A percentile compares a stretch with the other conserved stretches of the same genome.
Conservation (phyloP, 2,888 invertebrate genomes). For the Amphipyra berbera region DNA sequence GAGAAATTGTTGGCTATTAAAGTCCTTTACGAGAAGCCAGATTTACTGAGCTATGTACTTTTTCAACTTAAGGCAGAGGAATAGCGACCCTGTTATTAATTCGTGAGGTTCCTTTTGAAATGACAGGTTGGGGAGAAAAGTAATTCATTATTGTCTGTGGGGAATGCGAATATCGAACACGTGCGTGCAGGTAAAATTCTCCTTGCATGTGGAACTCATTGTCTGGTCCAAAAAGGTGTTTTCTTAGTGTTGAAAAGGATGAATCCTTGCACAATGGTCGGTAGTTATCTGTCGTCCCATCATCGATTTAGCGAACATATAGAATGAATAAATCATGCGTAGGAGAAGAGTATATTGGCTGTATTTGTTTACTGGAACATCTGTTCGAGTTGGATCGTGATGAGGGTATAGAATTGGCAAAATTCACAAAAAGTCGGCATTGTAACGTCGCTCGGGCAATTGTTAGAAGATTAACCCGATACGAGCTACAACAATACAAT, state of each 20-base stretch:
- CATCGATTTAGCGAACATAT: slow-evolving; percentile 78
- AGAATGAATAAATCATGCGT: slow-evolving; percentile 85
- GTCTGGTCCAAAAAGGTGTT: slow-evolving; percentile 80
- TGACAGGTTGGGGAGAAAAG: slow-evolving; percentile 62
- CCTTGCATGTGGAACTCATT: slow-evolving; percentile 84
- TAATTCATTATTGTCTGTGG: slow-evolving; percentile 71
- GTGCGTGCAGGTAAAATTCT: slow-evolving; percentile 86
- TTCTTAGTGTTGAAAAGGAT: slow-evolving; percentile 78
- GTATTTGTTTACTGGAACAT: slow-evolving; percentile 86
- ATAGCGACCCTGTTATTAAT: slow-evolving; percentile 67
- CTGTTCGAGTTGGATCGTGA: slow-evolving; percentile 74
- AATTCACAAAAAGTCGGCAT: slow-evolving; percentile 76
- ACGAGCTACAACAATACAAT: slow-evolving; percentile 77
- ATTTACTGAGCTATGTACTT: slow-evolving; percentile 66
- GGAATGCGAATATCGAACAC: slow-evolving; percentile 85
- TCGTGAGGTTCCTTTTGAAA: slow-evolving; percentile 68
- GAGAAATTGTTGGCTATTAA: slow-evolving; percentile 74
- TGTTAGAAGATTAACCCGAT: slow-evolving; percentile 88
- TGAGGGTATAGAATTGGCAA: slow-evolving; percentile 79
- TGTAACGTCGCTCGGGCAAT: slow-evolving; percentile 79
- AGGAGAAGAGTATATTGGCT: slow-evolving; percentile 79
- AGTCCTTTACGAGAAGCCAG: slow-evolving; percentile 72
- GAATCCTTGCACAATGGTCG: slow-evolving; percentile 86
- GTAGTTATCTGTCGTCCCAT: slow-evolving; percentile 75
- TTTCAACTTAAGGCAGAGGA: slow-evolving; percentile 52